Evolutionary conservation across 2,113 vertebrate genomes (phyloP).

Genomic region (Paracanthobrama guichenoti): DNA sequence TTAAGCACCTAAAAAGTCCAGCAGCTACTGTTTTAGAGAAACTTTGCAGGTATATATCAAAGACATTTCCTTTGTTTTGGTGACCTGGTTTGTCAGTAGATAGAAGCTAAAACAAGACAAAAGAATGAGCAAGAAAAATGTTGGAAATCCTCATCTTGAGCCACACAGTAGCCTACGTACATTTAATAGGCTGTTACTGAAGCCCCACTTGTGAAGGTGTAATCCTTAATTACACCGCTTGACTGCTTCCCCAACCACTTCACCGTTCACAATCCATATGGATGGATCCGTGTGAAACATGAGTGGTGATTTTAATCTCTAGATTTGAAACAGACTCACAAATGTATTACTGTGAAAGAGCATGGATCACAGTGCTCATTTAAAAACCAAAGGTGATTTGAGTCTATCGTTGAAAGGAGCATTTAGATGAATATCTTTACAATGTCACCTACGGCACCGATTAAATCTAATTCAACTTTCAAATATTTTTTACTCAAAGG

Average conservation of each 20-base stretch:
- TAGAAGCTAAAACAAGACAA: constrained; percentile 25
- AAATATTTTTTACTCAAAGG: not conserved
- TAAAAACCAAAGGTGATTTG: not conserved
- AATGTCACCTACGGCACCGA: not conserved
- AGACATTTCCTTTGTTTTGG: not conserved
- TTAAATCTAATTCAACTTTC: not conserved
- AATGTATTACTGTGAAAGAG: constrained; percentile 17
- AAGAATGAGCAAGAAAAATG: not conserved
- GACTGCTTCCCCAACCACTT: constrained; percentile 53
- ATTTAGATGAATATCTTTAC: constrained; percentile 24
- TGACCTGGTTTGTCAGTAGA: constrained; percentile 26
- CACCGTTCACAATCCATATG: constrained; percentile 47
- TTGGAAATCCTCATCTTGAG: not conserved
- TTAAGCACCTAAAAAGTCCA: not conserved
- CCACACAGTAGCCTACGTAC: constrained; percentile 25
- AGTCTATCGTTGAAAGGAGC: not conserved
- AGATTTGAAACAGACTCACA: constrained; percentile 14
- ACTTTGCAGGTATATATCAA: constrained; percentile 10
- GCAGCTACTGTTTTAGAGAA: not conserved
- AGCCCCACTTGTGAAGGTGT: constrained; percentile 57
- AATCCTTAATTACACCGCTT: constrained; percentile 50
- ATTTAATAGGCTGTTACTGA: constrained; percentile 48
- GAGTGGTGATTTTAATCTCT: constrained; percentile 33
- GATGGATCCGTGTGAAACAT: constrained; percentile 45
- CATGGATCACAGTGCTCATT: constrained; percentile 5